Conservation (phyloP, 2,888 invertebrate species). For the Xylocampa areola region DNA sequence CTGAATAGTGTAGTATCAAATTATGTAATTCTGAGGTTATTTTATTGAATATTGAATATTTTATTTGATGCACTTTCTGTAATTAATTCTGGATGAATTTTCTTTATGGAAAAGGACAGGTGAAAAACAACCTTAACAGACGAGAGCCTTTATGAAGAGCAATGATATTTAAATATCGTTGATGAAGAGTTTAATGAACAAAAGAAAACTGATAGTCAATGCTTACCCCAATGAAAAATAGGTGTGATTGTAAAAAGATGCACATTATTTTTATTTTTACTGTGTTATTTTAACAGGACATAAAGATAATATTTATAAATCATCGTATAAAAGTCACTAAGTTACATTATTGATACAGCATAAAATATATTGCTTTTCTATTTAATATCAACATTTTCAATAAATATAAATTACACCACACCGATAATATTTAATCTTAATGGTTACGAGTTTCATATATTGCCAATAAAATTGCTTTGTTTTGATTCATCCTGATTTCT, state of each 20-base stretch:
- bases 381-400: slow-evolving; percentile 2
- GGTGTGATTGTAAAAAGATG: no score
- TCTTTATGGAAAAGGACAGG: no score
- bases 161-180: no score
- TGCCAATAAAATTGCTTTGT: slow-evolving; percentile 27
- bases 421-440: neutral
- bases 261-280: no score
- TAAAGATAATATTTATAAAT: no score
- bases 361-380: slow-evolving; percentile 1
- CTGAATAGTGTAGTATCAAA: slow-evolving; percentile 51
- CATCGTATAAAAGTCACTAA: slow-evolving; percentile 12
- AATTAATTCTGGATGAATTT: no score
- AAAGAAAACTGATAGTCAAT: no score
- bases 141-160: no score
- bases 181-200: no score
- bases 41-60: slow-evolving; percentile 30
- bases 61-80: slow-evolving; percentile 19
- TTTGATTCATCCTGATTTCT: slow-evolving; percentile 19
- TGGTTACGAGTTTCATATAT: slow-evolving; percentile 13
- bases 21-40: slow-evolving; percentile 58
- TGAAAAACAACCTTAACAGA: no score
- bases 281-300: no score
- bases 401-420: slow-evolving; percentile 8
- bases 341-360: slow-evolving; percentile 1
- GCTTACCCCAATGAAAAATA: no score